A percentile compares a stretch with the other conserved stretches of the same genome.
phyloP scores from a whole-genome alignment of 1,140 invertebrate species.

The silkworm (Bombyx mori) region ASM3026992v2 NC_085120.1:4583501-4584000 shows the following conservation, averaged over 20 bases:
- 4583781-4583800: constrained; percentile 66
- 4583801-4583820: constrained; percentile 53
- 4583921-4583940: constrained; percentile 18
- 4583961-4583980: no score
- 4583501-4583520: constrained; percentile 3
- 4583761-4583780: constrained; percentile 64
- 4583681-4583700: constrained; percentile 41
- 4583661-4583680: constrained; percentile 13
- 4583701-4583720: constrained; percentile 59
- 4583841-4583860: constrained; percentile 31
- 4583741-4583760: constrained; percentile 47
- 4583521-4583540: constrained; percentile 21
- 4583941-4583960: no score
- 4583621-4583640: constrained; percentile 39
- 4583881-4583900: background rate
- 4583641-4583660: constrained; percentile 24
- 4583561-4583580: constrained; percentile 56
- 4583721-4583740: constrained; percentile 68
- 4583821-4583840: constrained; percentile 55
- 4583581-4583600: constrained; percentile 60
- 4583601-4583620: constrained; percentile 34
- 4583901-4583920: background rate
- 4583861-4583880: constrained; percentile 14
- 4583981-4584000: no score
- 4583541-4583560: constrained; percentile 58